Conservation (phyloP, 2,888 invertebrate genomes). For the Eretmocerus hayati region DNA sequence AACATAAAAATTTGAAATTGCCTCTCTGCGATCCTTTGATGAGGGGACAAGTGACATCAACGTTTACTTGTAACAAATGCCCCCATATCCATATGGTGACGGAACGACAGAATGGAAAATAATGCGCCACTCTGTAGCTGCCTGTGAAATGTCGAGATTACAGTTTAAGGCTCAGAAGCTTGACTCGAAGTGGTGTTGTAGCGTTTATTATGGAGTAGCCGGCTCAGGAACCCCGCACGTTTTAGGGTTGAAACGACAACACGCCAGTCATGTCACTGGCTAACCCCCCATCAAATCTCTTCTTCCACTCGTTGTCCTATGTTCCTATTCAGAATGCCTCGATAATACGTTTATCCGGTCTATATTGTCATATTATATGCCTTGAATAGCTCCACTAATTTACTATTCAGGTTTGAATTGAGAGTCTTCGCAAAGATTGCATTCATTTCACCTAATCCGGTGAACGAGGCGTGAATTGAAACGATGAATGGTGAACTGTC, state of each 20-base stretch:
- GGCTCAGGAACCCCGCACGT: no score
- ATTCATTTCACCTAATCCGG: no score
- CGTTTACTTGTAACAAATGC: neutral
- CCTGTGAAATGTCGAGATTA: conserved; percentile 14
- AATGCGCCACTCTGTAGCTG: conserved; percentile 2
- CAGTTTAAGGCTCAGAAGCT: no score
- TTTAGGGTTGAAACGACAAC: neutral
- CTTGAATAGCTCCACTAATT: no score
- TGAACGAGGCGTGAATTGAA: no score
- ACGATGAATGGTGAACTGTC: no score
- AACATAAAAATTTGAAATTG: neutral
- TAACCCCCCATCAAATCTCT: neutral
- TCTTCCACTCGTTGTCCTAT: conserved; percentile 12
- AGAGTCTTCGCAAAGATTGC: neutral
- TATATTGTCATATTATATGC: neutral
- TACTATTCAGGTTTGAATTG: neutral
- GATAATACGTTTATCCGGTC: conserved; percentile 10
- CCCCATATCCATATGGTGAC: neutral
- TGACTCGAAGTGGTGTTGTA: no score
- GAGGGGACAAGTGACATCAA: neutral
- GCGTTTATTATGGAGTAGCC: no score
- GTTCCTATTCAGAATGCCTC: conserved; percentile 15
- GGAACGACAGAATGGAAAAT: conserved; percentile 9
- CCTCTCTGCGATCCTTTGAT: neutral
- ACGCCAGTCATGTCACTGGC: conserved; percentile 3